Conservation (phyloP, 2,797 vertebrate species). For the Diceros bicornis region DNA sequence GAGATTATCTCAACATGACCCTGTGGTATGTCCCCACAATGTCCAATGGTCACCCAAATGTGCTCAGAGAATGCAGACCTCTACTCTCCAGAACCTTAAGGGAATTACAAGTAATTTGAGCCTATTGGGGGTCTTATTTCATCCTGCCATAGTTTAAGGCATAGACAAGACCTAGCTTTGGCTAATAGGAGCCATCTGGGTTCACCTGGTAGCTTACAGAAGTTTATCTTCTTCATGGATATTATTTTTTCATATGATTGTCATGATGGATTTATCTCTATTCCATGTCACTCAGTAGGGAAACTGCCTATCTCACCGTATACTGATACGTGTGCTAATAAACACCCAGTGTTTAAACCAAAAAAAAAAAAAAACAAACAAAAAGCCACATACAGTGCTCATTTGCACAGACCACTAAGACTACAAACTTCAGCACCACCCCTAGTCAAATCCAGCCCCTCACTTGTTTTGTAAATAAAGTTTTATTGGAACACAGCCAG, state of each 20-base stretch:
- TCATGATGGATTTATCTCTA: background rate
- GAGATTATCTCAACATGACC: background rate
- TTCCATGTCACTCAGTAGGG: background rate
- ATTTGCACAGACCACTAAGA: background rate
- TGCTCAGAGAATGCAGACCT: background rate
- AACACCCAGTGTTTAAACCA: background rate
- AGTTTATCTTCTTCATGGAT: background rate
- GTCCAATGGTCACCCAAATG: background rate
- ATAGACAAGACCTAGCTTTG: background rate
- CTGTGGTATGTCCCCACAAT: background rate
- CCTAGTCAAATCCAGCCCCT: background rate
- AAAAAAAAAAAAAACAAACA: background rate
- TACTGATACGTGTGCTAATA: background rate
- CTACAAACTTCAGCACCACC: background rate
- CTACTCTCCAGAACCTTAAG: background rate
- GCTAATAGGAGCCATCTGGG: background rate
- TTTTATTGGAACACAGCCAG: background rate
- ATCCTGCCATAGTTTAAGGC: background rate
- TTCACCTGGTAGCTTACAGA: background rate
- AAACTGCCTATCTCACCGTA: background rate
- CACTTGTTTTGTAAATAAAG: background rate
- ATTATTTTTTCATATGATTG: background rate
- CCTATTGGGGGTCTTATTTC: background rate
- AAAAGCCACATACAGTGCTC: background rate
- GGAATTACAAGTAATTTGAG: background rate